Conservation (phyloP, 2,113 vertebrate species). For the Pseudolaguvia tuberculata region DNA sequence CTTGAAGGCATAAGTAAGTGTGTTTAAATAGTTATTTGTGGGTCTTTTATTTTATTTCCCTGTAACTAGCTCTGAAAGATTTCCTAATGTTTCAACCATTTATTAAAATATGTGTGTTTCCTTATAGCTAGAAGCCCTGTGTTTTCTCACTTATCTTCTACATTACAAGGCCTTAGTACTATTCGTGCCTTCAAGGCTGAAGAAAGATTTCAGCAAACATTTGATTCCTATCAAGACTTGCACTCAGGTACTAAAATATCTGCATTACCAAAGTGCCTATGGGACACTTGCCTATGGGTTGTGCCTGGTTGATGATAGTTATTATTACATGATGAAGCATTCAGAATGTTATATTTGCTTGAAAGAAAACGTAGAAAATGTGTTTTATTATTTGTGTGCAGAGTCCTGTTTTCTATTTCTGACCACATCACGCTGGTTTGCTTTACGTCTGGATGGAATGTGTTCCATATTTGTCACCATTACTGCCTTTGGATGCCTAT, state of each 20-base stretch:
- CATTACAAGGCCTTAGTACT: conserved; percentile 90
- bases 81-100: neutral
- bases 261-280: neutral
- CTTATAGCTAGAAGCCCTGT: conserved; percentile 87
- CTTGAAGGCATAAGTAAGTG: conserved; percentile 81
- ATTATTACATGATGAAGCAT: neutral
- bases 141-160: conserved; percentile 89
- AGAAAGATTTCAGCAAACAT: conserved; percentile 81
- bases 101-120: neutral
- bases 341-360: too few species aligned
- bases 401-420: conserved; percentile 94
- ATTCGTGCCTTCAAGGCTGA: conserved; percentile 86
- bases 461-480: conserved; percentile 85
- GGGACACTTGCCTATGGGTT: too few species aligned
- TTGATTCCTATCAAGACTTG: conserved; percentile 88
- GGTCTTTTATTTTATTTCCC: neutral
- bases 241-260: conserved; percentile 76
- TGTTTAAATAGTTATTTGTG: conserved; percentile 32
- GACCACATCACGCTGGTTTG: conserved; percentile 92
- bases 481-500: conserved; percentile 80
- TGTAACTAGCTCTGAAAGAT: too few species aligned
- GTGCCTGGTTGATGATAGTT: neutral
- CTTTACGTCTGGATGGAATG: conserved; percentile 88
- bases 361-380: too few species aligned
- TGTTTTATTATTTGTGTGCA: conserved; percentile 51